These are phyloP conservation scores for Procambarus clarkii DNA, from an alignment of 1,140 invertebrate species.

Conservation along the genomic window DNA sequence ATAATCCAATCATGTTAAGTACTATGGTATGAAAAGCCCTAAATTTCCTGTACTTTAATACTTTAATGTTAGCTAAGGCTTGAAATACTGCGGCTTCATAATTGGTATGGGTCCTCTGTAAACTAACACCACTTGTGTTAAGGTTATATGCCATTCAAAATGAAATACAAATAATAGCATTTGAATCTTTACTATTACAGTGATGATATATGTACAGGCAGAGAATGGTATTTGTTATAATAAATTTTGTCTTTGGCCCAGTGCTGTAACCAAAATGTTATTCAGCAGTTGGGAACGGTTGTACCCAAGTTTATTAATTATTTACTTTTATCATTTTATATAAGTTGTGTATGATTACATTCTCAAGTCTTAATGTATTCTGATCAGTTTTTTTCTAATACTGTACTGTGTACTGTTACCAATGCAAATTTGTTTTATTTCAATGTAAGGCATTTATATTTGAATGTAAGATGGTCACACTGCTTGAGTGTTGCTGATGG, in stretches of 20 bases:
- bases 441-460: not conserved
- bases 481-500: not conserved
- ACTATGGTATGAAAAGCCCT: not conserved
- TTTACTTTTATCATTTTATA: not conserved
- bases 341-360: not conserved
- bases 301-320: not conserved
- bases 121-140: not conserved
- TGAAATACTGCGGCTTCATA: not conserved
- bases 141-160: not conserved
- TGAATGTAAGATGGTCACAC: not conserved
- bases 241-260: too few relatives aligned
- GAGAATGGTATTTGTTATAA: too few relatives aligned
- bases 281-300: too few relatives aligned
- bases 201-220: too few relatives aligned
- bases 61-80: not conserved
- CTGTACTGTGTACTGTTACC: not conserved
- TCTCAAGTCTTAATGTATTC: not conserved
- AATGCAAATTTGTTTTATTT: not conserved
- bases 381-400: not conserved
- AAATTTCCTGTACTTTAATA: not conserved
- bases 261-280: too few relatives aligned
- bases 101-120: not conserved
- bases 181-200: not conserved
- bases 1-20: too few relatives aligned
- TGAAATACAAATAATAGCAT: not conserved